Evolutionary conservation across 2,797 vertebrate species (phyloP), one percentile per base, ranked within the genome.

Genomic region (Spinus pinus): DNA sequence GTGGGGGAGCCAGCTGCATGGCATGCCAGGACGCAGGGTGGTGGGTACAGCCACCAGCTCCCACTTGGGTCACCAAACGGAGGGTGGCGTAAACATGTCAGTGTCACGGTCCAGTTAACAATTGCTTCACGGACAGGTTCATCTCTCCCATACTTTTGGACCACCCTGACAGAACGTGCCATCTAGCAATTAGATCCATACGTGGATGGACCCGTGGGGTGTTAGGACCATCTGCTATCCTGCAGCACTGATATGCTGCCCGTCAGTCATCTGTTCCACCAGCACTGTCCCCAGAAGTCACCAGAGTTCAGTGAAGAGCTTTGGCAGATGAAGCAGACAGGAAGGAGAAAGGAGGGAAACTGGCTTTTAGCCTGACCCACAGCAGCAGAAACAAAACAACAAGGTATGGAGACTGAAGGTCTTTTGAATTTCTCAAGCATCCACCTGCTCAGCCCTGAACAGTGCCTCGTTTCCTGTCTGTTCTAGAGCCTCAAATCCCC

Each of bases 191-290:
- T 74, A 88, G 47, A 88, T 64, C 71, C 83, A 51, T 50, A 31
- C 37, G 35, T 4, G 42, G 91, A 81, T n/a, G 70, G 90, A 35
- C 90, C 85, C 81, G 11, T 16, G 87, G 80, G 96, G 93, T 15
- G 9, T 25, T 30, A 44, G 27, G 81, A 81, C 94, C 96, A 96
- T 96, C 96, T 97, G 97, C 69, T 92, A 81, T 88, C 66, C 81
- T 69, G 66, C 71, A 82, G 89, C 71, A 87, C 22, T 71, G 95
- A 96, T 81, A 91, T 4, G 7, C 49, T 94, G 82, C 56, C 72
- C 79, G 41, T 75, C 79, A 93, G 78, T 94, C 96, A 88, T 92
- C 93, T 96, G 93, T 87, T 95, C 81, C 61, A 90, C 69, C 84
- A 12, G 25, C 82, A 35, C 12, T 72, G 88, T 83, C 93, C 93